These are phyloP conservation scores for Thysanoteuthis rhombus DNA, from an alignment of 2,888 invertebrate genomes.

Conservation along the genomic window DNA sequence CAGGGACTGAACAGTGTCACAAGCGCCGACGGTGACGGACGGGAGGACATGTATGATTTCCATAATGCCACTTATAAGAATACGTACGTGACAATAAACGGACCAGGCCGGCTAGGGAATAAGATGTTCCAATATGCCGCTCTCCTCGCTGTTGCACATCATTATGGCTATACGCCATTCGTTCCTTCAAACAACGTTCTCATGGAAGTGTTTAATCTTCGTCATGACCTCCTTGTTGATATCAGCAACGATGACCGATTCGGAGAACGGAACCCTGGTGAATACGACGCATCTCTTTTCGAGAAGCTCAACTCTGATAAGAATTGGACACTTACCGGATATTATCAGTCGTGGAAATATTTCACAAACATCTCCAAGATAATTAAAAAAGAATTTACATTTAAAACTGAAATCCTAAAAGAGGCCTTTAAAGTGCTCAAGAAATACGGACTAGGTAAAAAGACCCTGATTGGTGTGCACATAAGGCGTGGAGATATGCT, in stretches of 20 bases:
- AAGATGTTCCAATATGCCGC: constrained; percentile 50
- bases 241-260: constrained; percentile 34
- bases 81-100: constrained; percentile 20
- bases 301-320: constrained; percentile 35
- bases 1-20: no score
- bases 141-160: constrained; percentile 42
- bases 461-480: constrained; percentile 44
- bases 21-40: background rate
- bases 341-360: constrained; percentile 53
- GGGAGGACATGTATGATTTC: constrained; percentile 15
- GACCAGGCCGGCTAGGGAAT: constrained; percentile 50
- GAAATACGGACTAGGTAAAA: constrained; percentile 1
- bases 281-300: constrained; percentile 35
- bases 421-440: constrained; percentile 35
- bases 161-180: constrained; percentile 43
- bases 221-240: constrained; percentile 32
- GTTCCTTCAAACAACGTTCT: constrained; percentile 36
- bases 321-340: constrained; percentile 49
- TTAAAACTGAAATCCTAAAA: constrained; percentile 37
- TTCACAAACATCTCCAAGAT: constrained; percentile 39
- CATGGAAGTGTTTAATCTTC: constrained; percentile 40
- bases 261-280: constrained; percentile 37
- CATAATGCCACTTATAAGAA: constrained; percentile 18
- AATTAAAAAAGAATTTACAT: constrained; percentile 41
- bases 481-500: constrained; percentile 48